These are phyloP conservation scores for Apodemia zela DNA, from an alignment of 2,888 invertebrate species.

Conservation along the genomic window DNA sequence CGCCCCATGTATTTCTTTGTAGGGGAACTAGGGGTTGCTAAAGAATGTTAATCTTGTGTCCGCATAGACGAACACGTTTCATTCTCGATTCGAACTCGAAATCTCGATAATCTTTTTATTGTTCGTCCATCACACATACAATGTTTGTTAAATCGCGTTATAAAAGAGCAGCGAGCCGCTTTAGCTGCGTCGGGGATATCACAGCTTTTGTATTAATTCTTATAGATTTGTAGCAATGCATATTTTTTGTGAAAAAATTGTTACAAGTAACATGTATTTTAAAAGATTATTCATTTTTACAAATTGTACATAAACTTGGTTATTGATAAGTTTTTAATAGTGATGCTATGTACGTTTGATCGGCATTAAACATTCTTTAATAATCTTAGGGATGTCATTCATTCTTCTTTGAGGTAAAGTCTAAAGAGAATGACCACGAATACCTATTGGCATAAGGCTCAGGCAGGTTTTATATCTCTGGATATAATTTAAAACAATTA, in stretches of 20 bases:
- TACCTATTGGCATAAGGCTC: too few relatives aligned
- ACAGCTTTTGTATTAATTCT: neutral
- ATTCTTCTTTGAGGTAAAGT: too few relatives aligned
- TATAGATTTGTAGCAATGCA: neutral
- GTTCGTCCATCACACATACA: constrained; percentile 19
- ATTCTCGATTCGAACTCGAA: constrained; percentile 25
- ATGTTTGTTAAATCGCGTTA: neutral
- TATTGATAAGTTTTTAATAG: too few relatives aligned
- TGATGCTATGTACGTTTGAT: too few relatives aligned
- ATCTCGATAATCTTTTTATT: constrained; percentile 27
- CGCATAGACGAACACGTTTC: constrained; percentile 45
- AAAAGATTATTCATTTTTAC: too few relatives aligned
- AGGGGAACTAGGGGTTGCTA: constrained; percentile 48
- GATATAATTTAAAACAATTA: too few relatives aligned
- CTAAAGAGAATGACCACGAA: too few relatives aligned
- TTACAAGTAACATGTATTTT: too few relatives aligned
- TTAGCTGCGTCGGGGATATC: neutral
- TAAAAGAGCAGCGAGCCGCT: constrained; percentile 6
- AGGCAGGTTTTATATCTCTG: too few relatives aligned
- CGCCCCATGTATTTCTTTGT: constrained; percentile 54
- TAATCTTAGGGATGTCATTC: too few relatives aligned
- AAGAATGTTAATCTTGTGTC: constrained; percentile 63
- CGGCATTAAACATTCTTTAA: too few relatives aligned
- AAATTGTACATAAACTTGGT: too few relatives aligned
- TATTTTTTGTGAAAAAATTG: neutral